Conservation (phyloP, 1,140 invertebrate genomes). For the Stegodyphus dumicola region DNA sequence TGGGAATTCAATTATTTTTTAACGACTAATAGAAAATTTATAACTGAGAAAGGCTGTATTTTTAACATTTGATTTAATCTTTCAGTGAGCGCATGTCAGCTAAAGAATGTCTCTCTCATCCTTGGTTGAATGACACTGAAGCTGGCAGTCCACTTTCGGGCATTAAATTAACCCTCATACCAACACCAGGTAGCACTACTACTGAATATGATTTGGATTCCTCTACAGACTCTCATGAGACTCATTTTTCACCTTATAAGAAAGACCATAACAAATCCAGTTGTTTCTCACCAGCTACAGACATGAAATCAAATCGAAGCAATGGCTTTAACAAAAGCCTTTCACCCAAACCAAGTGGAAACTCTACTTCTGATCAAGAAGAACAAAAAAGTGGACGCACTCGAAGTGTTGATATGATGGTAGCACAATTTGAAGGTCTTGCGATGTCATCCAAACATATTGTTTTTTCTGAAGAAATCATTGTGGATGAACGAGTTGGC, state of each 20-base stretch:
- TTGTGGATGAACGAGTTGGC: conserved; percentile 60
- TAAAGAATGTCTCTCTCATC: conserved; percentile 75
- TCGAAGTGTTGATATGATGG: conserved; percentile 29
- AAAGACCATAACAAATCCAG: not conserved
- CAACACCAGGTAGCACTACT: not conserved
- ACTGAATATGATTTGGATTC: not conserved
- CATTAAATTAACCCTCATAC: conserved; percentile 16
- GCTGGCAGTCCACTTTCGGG: not conserved
- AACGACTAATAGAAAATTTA: too few relatives aligned
- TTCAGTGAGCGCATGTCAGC: conserved; percentile 74
- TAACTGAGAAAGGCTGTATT: too few relatives aligned
- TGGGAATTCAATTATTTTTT: too few relatives aligned
- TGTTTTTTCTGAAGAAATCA: conserved; percentile 57
- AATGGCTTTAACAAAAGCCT: conserved; percentile 23
- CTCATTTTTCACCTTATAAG: not conserved
- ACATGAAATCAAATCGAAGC: not conserved
- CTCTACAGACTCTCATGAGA: not conserved
- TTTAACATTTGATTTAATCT: conserved; percentile 60
- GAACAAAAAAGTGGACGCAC: not conserved
- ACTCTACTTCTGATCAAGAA: not conserved
- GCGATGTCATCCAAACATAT: conserved; percentile 38
- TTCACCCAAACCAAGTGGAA: not conserved
- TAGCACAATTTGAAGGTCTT: conserved; percentile 51
- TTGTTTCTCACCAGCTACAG: not conserved
- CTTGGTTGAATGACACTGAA: conserved; percentile 70